Evolutionary conservation across 53 echinoderm and acorn worm species (phyloP), one percentile per base, ranked within the genome.

Genomic region (Stichopus horrens): DNA sequence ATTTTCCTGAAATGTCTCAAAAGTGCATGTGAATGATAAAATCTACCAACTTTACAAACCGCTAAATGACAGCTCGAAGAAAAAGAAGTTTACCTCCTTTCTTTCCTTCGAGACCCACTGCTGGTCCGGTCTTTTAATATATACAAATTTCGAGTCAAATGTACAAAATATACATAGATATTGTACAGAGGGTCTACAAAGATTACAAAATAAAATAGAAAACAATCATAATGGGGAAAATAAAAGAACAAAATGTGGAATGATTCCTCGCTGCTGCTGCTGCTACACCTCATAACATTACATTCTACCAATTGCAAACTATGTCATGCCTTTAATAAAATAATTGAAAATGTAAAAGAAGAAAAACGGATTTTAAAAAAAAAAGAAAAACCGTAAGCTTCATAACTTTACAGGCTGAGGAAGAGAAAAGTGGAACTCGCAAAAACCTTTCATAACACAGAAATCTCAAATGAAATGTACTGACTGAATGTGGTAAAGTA

Each of bases 11-110:
- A 71, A 71, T 71, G 19, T 71, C 19, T 71, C 19, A 20, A 71
- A 71, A 71, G 71, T 71, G 71, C 37, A 37, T 37, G 37, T 37
- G 2, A 37, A 20, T 71, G 6, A 71, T 71, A 71, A 71, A 71
- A 71, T 71, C 71, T 71, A 71, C 71, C 71, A 71, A 71, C 18
- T 71, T 71, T 71, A 71, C 71, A 71, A 71, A 71, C 71, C 19
- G 71, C 18, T 71, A 20, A 71, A 71, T 37, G 59, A 59, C 8
- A 59, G 59, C 59, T 59, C 59, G 0, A 37, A 9, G 8, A 71
- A 71, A 71, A 7, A 18, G 71, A 71, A 71, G n/a, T 7, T 71
- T 71, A n/a, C 16, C 10, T 16, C 37, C 63, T 13, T 16, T 63
- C 16, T 63, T 11, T 59, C 8, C 59, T 59, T 59, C n/a, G 18